These are phyloP conservation scores for Pterocles orientalis DNA, from an alignment of 2,113 vertebrate species.

Conservation along the genomic window DNA sequence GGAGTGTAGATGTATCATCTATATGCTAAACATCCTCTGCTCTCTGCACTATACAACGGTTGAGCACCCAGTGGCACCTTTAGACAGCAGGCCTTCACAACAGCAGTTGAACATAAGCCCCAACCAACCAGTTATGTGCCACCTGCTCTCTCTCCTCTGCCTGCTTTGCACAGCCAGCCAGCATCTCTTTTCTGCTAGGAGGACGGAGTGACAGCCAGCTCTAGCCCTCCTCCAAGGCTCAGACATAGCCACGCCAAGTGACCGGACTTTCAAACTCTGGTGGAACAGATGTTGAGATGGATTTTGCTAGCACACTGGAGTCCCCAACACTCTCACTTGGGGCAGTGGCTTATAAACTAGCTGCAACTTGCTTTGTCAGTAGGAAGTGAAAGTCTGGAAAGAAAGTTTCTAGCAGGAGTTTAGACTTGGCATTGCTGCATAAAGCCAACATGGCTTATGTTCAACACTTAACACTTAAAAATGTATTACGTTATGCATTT, in stretches of 20 bases:
- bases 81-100: accelerated
- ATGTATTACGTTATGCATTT: background rate
- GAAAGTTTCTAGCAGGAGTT: background rate
- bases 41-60: background rate
- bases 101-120: background rate
- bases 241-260: accelerated
- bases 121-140: background rate
- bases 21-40: background rate
- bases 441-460: background rate
- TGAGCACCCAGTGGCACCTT: background rate
- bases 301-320: background rate
- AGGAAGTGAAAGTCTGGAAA: background rate
- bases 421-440: background rate
- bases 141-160: background rate
- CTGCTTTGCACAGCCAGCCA: background rate
- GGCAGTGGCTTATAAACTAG: background rate
- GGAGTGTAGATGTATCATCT: background rate
- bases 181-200: background rate
- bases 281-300: background rate
- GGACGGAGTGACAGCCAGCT: background rate
- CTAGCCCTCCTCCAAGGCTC: background rate
- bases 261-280: background rate
- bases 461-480: background rate
- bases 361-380: background rate
- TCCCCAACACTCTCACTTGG: background rate